Evolutionary conservation across 1,140 invertebrate species (phyloP), one percentile per base, ranked within the genome.

Genomic region (Ericerus pela): DNA sequence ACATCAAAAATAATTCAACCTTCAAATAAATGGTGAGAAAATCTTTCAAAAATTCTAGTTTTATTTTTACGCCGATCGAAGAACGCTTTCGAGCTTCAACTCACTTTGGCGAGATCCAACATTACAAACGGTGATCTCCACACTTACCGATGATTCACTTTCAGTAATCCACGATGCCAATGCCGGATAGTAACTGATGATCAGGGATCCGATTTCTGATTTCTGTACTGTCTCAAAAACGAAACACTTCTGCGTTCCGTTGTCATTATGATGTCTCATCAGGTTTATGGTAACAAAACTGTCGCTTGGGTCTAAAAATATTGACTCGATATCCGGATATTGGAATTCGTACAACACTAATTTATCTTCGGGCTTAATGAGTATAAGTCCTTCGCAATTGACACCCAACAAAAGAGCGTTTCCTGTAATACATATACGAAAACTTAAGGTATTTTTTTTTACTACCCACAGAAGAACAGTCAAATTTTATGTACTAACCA

Each of bases 161-260:
- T 91, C 85, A 14, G 84, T 85, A 41, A 94, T 81, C 79, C 89
- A 91, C 29, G 80, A 81, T 4, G 86, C 86, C 36, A 94, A 73
- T 11, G 78, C 71, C 0, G 90, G 88, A 63, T 81, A 91, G 67
- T 96, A 96, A 36, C 88, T 90, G 2, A 89, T 86, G 62, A 95
- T 91, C 22, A 96, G 70, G 65, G 87, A 88, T 4, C 90, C 91
- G 57, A 94, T 91, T 73, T 94, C 90, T 60, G 81, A 77, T 67
- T 94, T 94, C 64, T 89, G 85, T 11, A 75, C 67, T 1, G 89
- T 92, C 69, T 95, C 91, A 66, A 96, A 92, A 14, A 95, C 90
- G 68, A 92, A 93, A 71, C 89, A 94, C 62, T 88, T 88, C 38
- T 76, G 76, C 0, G 38, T 28, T 1, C 52, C 52, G 20, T 60